Evolutionary conservation across 2,797 vertebrate genomes (phyloP).

Genomic region (Anguilla obscura): DNA sequence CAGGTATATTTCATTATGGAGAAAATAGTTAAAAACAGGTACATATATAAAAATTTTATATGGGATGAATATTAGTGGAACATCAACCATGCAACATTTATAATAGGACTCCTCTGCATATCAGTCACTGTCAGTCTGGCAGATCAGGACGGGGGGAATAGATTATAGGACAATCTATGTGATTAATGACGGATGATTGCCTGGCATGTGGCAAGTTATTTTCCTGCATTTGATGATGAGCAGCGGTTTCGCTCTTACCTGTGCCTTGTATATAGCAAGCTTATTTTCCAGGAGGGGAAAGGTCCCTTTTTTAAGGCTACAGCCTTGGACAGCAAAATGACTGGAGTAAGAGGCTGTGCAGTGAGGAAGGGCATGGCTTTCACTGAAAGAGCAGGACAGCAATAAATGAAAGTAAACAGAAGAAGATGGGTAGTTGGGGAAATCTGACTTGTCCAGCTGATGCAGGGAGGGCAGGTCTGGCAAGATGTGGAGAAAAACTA

Average conservation of each 20-base stretch:
- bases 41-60: background rate
- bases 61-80: background rate
- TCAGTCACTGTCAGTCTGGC: background rate
- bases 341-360: background rate
- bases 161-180: background rate
- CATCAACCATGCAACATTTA: background rate
- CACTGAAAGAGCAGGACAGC: background rate
- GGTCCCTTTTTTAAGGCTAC: background rate
- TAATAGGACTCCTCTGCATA: background rate
- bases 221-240: background rate
- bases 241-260: background rate
- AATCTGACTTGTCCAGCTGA: background rate
- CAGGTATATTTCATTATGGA: background rate
- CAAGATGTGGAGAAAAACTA: background rate
- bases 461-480: background rate
- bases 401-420: conserved; percentile 10
- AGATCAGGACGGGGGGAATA: background rate
- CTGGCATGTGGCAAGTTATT: background rate
- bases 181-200: background rate
- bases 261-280: background rate
- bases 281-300: background rate
- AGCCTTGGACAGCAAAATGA: background rate
- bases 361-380: background rate
- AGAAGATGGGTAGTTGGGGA: background rate
- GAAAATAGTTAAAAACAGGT: background rate